These are phyloP conservation scores for Linnaemya vulpina DNA, from an alignment of 2,888 invertebrate genomes.

Conservation along the genomic window DNA sequence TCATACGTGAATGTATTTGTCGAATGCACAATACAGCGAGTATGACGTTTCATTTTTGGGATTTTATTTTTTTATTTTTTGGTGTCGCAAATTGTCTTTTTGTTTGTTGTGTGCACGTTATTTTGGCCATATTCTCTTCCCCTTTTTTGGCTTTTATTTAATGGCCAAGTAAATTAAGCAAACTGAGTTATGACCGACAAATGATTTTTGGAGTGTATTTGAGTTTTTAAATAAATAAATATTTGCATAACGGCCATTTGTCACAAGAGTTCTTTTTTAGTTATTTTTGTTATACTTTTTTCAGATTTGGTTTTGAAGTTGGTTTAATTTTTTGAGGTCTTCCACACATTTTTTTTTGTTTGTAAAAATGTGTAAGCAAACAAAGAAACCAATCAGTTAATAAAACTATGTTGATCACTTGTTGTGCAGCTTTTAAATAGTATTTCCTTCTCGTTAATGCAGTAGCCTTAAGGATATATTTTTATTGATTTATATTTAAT, in stretches of 20 bases:
- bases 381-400: no score
- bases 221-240: neutral
- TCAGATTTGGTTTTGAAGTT: neutral
- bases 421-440: no score
- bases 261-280: slow-evolving; percentile 37
- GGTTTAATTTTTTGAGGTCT: neutral
- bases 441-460: no score
- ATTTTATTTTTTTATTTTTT: neutral
- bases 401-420: no score
- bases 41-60: neutral
- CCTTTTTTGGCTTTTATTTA: slow-evolving; percentile 9
- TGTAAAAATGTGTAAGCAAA: no score
- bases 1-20: neutral
- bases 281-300: neutral
- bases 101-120: slow-evolving; percentile 13
- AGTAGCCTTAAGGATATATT: no score
- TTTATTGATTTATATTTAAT: no score
- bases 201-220: slow-evolving; percentile 58
- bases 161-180: slow-evolving; percentile 73
- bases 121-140: slow-evolving; percentile 20
- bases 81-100: slow-evolving; percentile 36
- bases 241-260: slow-evolving; percentile 73
- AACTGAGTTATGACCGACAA: slow-evolving; percentile 78
- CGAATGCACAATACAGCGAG: neutral
- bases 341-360: neutral